These are phyloP conservation scores for Diploptera punctata DNA, from an alignment of 2,888 invertebrate genomes.

Conservation along the genomic window DNA sequence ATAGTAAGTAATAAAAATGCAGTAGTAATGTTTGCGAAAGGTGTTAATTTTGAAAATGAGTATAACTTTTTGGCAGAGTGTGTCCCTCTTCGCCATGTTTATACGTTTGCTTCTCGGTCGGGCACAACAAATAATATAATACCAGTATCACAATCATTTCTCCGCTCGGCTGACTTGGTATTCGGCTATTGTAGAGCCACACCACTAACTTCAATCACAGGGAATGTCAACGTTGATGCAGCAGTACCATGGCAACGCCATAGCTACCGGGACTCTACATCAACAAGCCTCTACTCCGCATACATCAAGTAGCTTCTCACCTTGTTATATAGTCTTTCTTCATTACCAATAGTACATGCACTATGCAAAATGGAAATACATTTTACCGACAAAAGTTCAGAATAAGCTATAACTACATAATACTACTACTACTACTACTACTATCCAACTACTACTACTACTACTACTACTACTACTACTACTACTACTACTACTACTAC, in stretches of 20 bases:
- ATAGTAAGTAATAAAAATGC: no score
- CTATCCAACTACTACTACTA: no score
- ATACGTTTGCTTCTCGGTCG: constrained; percentile 5
- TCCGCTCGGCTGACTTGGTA: constrained; percentile 34
- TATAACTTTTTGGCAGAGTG: constrained; percentile 13
- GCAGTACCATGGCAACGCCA: constrained; percentile 37
- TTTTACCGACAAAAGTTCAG: no score
- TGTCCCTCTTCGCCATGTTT: constrained; percentile 18
- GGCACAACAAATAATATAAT: constrained; percentile 40
- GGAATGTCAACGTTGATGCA: constrained; percentile 42
- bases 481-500: background rate
- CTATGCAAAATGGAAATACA: no score
- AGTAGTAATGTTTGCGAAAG: no score
- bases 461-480: no score
- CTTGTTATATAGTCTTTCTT: no score
- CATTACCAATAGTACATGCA: no score
- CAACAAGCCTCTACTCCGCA: background rate
- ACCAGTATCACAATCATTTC: constrained; percentile 37
- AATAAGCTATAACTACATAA: no score
- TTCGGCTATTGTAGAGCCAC: constrained; percentile 37
- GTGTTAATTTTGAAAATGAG: no score
- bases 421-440: no score
- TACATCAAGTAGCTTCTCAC: no score
- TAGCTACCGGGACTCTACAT: background rate
- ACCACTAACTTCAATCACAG: constrained; percentile 42